These are phyloP conservation scores for Eupithecia tripunctaria DNA, from an alignment of 2,888 invertebrate species.

Conservation along the genomic window DNA sequence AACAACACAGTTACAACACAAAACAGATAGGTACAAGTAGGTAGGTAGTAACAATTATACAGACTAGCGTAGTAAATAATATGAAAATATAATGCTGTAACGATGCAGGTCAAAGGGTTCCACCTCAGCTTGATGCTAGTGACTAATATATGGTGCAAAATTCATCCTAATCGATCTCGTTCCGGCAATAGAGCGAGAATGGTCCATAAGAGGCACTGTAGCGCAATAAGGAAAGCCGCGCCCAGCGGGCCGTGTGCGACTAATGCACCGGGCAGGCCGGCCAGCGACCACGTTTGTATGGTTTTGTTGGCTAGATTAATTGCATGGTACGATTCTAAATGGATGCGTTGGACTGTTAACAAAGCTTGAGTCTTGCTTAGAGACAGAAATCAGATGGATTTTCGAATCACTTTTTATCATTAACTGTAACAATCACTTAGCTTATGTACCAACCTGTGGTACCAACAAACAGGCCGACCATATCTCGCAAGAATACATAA, in stretches of 20 bases:
- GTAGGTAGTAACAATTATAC: too few species aligned
- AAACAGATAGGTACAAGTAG: too few species aligned
- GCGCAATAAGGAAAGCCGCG: constrained; percentile 9
- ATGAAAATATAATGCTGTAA: too few species aligned
- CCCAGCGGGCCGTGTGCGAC: constrained; percentile 7
- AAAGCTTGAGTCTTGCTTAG: background rate
- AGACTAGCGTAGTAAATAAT: too few species aligned
- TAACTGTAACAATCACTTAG: too few species aligned
- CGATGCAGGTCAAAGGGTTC: too few species aligned
- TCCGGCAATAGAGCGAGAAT: background rate
- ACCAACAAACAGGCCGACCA: too few species aligned
- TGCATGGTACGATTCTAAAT: constrained; percentile 4
- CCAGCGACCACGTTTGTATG: background rate
- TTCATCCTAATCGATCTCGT: background rate
- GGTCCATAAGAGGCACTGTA: constrained; percentile 2
- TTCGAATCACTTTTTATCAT: too few species aligned
- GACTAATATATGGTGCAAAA: background rate
- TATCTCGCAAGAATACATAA: too few species aligned
- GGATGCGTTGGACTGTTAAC: constrained; percentile 8
- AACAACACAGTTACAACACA: too few species aligned
- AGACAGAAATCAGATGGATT: background rate
- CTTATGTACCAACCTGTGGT: too few species aligned
- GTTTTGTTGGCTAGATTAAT: constrained; percentile 17
- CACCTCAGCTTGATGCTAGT: too few species aligned
- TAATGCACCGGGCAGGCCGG: background rate